phyloP scores from a whole-genome alignment of 2,888 invertebrate species.

The Tetragonisca angustula region DNA sequence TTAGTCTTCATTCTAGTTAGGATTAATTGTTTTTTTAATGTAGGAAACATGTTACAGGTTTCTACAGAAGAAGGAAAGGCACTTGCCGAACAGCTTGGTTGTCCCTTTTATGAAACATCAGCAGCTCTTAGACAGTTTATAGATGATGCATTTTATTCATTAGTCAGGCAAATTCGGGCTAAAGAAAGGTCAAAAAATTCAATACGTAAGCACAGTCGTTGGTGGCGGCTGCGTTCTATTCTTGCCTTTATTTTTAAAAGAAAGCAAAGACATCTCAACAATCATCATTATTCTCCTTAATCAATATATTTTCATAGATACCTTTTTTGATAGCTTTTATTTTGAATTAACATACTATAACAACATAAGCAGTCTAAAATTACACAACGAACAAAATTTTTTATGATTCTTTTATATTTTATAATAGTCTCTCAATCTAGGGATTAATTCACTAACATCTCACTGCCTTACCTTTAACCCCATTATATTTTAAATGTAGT shows the following conservation, averaged over 20 bases:
- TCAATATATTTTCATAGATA: slow-evolving; percentile 49
- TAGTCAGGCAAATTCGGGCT: slow-evolving; percentile 93
- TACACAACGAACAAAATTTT: slow-evolving; percentile 68
- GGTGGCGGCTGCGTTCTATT: slow-evolving; percentile 93
- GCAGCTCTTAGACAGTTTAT: slow-evolving; percentile 95
- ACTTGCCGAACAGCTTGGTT: slow-evolving; percentile 93
- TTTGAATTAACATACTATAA: slow-evolving; percentile 37
- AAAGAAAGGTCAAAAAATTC: slow-evolving; percentile 87
- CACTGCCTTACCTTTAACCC: slow-evolving; percentile 73
- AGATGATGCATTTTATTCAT: slow-evolving; percentile 95
- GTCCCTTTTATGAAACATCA: slow-evolving; percentile 96
- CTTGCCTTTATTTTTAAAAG: slow-evolving; percentile 91
- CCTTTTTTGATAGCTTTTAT: slow-evolving; percentile 42
- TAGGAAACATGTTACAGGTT: slow-evolving; percentile 85
- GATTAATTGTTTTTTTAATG: slow-evolving; percentile 3
- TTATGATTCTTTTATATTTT: slow-evolving; percentile 58
- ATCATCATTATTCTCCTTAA: slow-evolving; percentile 83
- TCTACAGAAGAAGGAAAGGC: slow-evolving; percentile 93
- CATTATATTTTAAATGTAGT: slow-evolving; percentile 44
- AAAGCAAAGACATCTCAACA: slow-evolving; percentile 86
- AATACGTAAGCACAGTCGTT: slow-evolving; percentile 89
- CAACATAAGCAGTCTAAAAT: slow-evolving; percentile 33
- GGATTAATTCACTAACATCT: slow-evolving; percentile 60
- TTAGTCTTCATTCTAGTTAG: background rate
- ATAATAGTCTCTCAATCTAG: slow-evolving; percentile 53